Evolutionary conservation across 2,797 vertebrate species (phyloP), one percentile per base, ranked within the genome.

Genomic region (Poeciliopsis infans): DNA sequence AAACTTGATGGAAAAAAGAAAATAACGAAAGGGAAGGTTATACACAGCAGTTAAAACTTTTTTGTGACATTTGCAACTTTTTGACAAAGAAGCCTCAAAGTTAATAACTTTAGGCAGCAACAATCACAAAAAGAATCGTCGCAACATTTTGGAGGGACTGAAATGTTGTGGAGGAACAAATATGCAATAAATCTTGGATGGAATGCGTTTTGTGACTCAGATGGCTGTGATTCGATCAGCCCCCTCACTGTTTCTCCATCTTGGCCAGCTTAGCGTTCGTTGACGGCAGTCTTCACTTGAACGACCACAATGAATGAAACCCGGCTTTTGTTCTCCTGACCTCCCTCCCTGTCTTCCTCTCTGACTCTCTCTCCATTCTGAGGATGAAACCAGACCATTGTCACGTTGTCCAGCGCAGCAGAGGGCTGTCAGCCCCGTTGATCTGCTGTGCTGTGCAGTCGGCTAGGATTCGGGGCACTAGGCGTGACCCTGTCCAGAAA

Each of bases 311-410:
- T 74, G 88, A 82, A 93, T 93, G 86, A 94, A 93, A 84, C 89
- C 80, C 76, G 71, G 86, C 89, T 90, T 91, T 93, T 94, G 92
- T 94, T 89, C 85, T 79, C 77, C 76, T 84, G 59, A 25, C 84
- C 86, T 89, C 89, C 76, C 85, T 82, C 78, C 45, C 87, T 55
- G 76, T 61, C 47, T 68, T 49, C 41, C 79, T 69, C 75, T 61
- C 76, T 78, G 81, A 8, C 79, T 43, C 85, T 74, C 77, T 86
- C 82, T 82, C 80, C 80, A 28, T 85, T 83, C 82, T 83, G 49
- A 81, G 84, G 92, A 95, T 92, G 91, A 95, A 94, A 91, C 91
- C 77, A 46, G 83, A 81, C 92, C 91, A 94, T 94, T 95, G 95
- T 96, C 85, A 69, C 64, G 80, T 49, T 87, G 84, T 85, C 75